Conservation (phyloP, 2,113 vertebrate genomes). For the Saguinus midas region DNA sequence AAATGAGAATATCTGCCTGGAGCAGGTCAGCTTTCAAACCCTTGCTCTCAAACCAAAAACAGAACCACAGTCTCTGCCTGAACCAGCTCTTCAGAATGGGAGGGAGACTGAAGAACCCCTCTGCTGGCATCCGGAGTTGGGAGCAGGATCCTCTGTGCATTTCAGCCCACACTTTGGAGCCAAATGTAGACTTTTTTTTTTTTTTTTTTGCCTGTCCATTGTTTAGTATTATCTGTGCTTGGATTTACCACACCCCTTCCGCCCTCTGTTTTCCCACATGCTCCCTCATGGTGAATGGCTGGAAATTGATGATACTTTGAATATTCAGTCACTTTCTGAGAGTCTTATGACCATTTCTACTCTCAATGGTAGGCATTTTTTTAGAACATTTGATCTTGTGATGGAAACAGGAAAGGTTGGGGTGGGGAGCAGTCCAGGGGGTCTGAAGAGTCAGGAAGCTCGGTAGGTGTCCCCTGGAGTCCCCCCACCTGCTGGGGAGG, state of each 20-base stretch:
- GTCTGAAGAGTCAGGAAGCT: neutral
- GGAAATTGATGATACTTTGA: neutral
- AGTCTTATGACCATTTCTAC: neutral
- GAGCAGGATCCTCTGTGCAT: too few relatives aligned
- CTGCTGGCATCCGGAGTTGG: too few relatives aligned
- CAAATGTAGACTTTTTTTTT: neutral
- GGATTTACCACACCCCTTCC: neutral
- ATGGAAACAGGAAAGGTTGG: neutral
- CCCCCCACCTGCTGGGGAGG: neutral
- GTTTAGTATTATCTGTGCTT: neutral
- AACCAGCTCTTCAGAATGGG: neutral
- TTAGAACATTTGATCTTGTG: neutral
- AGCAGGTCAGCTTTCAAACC: neutral
- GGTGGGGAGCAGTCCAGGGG: neutral
- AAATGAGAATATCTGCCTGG: neutral
- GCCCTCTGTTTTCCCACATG: neutral
- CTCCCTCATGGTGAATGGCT: neutral
- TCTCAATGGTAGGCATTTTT: neutral
- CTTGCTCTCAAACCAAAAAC: neutral
- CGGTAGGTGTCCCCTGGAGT: rapidly evolving
- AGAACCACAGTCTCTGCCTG: neutral
- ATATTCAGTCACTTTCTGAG: neutral
- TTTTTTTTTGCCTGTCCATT: neutral
- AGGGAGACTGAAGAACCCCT: neutral
- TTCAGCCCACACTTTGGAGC: neutral